Evolutionary conservation across 2,888 invertebrate species (phyloP).

Genomic region (Caradrina clavipalpis): DNA sequence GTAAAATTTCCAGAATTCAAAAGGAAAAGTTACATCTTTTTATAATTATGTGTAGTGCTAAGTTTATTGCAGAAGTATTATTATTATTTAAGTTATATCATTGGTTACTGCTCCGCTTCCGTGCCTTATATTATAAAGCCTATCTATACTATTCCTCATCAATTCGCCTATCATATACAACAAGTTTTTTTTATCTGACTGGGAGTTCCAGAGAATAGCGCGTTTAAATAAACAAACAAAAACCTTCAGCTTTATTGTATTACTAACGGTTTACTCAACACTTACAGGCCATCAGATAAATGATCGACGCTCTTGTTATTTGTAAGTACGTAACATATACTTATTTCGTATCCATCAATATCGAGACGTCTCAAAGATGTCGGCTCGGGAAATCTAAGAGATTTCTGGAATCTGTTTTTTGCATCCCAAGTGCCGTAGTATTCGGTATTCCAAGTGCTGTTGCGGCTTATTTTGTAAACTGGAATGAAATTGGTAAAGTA

Average conservation of each 20-base stretch:
- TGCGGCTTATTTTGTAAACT: conserved; percentile 81
- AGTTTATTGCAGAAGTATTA: conserved; percentile 2
- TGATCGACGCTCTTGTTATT: conserved; percentile 91
- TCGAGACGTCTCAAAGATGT: conserved; percentile 84
- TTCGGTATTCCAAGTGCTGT: conserved; percentile 75
- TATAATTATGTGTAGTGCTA: conserved; percentile 24
- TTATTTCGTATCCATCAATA: conserved; percentile 84
- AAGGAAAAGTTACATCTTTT: too few species aligned
- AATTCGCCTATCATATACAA: too few species aligned
- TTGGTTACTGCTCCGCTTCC: too few species aligned
- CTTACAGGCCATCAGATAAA: conserved; percentile 91
- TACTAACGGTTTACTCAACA: conserved; percentile 34
- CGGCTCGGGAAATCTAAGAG: conserved; percentile 63
- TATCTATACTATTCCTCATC: too few species aligned
- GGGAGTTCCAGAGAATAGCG: too few species aligned
- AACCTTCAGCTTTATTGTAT: too few species aligned
- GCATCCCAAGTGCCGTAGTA: conserved; percentile 77
- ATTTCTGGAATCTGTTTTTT: conserved; percentile 68
- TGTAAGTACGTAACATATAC: conserved; percentile 91
- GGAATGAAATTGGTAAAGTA: conserved; percentile 54
- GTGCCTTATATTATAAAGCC: too few species aligned
- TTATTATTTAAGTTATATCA: too few species aligned
- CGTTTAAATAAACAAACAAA: too few species aligned
- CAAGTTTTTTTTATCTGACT: too few species aligned
- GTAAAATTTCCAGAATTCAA: conserved; percentile 12